Evolutionary conservation across 2,888 invertebrate species (phyloP), one percentile per base, ranked within the genome.

Genomic region (Mythimna impura): DNA sequence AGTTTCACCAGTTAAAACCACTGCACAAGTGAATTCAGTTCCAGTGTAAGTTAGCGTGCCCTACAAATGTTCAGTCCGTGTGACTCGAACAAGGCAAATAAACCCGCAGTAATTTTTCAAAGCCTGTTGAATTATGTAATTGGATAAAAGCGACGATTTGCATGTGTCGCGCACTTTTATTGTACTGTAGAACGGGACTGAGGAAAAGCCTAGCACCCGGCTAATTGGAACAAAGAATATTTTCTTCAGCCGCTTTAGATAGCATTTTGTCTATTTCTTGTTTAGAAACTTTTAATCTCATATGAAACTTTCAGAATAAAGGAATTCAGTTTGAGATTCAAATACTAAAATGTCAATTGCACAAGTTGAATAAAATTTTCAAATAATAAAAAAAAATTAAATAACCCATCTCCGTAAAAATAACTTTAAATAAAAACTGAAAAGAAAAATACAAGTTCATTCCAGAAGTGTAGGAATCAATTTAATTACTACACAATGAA

Each of bases 71-170:
- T 72, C 60, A 10, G 22, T 62, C 67, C 47, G 78, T 76, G 76
- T 70, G 73, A 76, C 66, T 69, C 43, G 50, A 71, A 58, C 57
- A 79, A 76, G 22, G 73, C 57, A 81, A 85, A 74, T 47, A 79
- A 65, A 71, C 58, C 77, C 61, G 81, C 81, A 81, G 75, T 84
- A 83, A 83, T 84, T 85, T 83, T 83, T 83, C 64, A 82, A 79
- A 83, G 66, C 71, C 65, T 77, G 83, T 84, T 85, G 80, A 81
- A 74, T 85, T 81, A 77, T 77, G 70, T 85, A 79, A 84, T 85
- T 79, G 85, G 76, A 85, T 77, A 76, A 81, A 74, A 82, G 71
- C 72, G 73, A 66, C 47, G 65, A 81, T 79, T 85, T 77, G 73
- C 85, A 84, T 83, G 75, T 79, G 75, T 83, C 60, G 75, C 62